Percentiles rank a stretch among this genome's conserved stretches.
phyloP scores from a whole-genome alignment of 2,113 vertebrate genomes.

The Triplophysa rosa region DNA sequence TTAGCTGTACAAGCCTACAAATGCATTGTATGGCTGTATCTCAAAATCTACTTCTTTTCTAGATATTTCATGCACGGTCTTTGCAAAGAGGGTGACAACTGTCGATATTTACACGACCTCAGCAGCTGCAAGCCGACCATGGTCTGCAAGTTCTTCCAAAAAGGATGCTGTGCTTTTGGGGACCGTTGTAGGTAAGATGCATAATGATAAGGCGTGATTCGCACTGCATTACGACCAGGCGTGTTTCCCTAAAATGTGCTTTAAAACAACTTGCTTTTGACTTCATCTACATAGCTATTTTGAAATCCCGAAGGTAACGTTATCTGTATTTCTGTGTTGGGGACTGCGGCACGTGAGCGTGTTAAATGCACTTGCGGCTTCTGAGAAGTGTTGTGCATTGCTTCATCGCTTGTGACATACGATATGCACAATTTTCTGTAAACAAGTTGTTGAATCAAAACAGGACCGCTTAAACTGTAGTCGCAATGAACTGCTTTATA shows the following conservation, averaged over 20 bases:
- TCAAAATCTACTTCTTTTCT: slow-evolving; percentile 48
- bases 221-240: too few relatives aligned
- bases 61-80: slow-evolving; percentile 99
- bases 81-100: slow-evolving; percentile 97
- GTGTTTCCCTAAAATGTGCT: neutral
- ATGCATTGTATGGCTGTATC: neutral
- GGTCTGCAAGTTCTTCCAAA: slow-evolving; percentile 96
- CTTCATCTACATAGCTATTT: neutral
- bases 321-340: slow-evolving; percentile 12
- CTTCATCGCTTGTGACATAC: slow-evolving; percentile 54
- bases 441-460: slow-evolving; percentile 42
- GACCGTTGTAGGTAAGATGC: slow-evolving; percentile 90
- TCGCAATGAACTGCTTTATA: too few relatives aligned
- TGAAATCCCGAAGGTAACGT: neutral
- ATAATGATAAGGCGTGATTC: neutral
- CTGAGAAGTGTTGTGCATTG: slow-evolving; percentile 46
- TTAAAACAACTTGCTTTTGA: neutral
- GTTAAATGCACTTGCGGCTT: slow-evolving; percentile 17
- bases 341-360: neutral
- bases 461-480: too few relatives aligned
- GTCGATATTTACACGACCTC: slow-evolving; percentile 94
- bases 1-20: neutral
- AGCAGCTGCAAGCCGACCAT: slow-evolving; percentile 85
- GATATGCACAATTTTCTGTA: slow-evolving; percentile 51
- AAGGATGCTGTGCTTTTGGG: slow-evolving; percentile 92